phyloP scores from a whole-genome alignment of 2,113 vertebrate genomes.

The Enhydra lutris region DNA sequence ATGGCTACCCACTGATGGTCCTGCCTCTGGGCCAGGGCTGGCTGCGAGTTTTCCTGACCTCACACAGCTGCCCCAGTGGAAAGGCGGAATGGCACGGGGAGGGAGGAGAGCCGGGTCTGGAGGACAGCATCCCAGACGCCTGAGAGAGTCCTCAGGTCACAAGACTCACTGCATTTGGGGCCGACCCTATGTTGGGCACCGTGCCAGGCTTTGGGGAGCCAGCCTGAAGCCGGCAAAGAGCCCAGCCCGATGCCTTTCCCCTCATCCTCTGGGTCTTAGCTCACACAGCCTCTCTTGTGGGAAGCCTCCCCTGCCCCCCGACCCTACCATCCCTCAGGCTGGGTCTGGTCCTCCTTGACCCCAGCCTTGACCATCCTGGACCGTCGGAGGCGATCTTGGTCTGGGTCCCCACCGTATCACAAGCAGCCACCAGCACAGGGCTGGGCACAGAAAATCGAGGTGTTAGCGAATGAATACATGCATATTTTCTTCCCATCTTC shows the following conservation, averaged over 20 bases:
- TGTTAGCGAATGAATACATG: not conserved
- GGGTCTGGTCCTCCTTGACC: not conserved
- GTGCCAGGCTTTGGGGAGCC: not conserved
- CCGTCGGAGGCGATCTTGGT: not conserved
- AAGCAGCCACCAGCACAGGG: not conserved
- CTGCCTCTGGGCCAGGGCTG: not conserved
- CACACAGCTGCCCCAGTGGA: not conserved
- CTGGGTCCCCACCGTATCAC: not conserved
- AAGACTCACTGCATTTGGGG: not conserved
- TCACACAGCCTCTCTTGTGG: not conserved
- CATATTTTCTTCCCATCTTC: not conserved
- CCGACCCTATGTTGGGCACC: not conserved
- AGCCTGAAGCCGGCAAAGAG: not conserved
- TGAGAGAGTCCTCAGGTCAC: fast-evolving
- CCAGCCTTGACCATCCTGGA: not conserved
- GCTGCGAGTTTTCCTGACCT: not conserved
- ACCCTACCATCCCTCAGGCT: no score
- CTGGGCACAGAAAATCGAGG: not conserved
- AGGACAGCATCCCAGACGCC: fast-evolving
- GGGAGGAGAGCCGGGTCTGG: not conserved
- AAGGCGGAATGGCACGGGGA: fast-evolving
- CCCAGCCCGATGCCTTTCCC: not conserved
- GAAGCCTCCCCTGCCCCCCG: not conserved
- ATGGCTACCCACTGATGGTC: not conserved
- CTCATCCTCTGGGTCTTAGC: fast-evolving